Conservation (phyloP, 1,140 invertebrate genomes). For the Lycorma delicatula region DNA sequence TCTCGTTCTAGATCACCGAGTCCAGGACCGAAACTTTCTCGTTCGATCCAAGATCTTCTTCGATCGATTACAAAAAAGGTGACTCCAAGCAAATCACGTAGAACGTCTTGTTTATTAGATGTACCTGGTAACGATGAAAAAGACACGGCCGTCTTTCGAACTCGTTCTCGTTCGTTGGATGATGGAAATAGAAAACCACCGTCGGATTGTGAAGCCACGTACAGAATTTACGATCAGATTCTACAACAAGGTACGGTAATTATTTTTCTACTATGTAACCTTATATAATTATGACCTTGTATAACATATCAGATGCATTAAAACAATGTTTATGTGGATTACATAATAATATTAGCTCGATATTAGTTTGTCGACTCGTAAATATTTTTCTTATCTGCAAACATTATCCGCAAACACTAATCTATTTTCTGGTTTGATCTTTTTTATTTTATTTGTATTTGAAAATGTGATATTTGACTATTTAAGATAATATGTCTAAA, state of each 20-base stretch:
- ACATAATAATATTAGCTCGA: no score
- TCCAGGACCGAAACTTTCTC: constrained; percentile 7
- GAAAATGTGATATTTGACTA: no score
- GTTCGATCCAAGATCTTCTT: constrained; percentile 23
- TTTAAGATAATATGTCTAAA: no score
- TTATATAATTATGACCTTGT: no score
- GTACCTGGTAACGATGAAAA: constrained; percentile 34
- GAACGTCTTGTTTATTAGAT: constrained; percentile 23
- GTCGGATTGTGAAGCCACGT: constrained; percentile 67
- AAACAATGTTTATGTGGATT: no score
- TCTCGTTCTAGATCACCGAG: background rate
- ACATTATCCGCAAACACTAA: no score
- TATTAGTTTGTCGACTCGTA: no score
- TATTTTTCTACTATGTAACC: no score
- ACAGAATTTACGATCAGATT: constrained; percentile 70
- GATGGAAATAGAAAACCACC: constrained; percentile 42
- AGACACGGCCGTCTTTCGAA: constrained; percentile 52
- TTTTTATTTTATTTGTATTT: no score
- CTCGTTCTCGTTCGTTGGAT: constrained; percentile 66
- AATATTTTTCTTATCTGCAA: no score
- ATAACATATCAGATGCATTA: no score
- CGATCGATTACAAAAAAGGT: background rate
- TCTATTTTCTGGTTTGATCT: no score
- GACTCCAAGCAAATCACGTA: background rate
- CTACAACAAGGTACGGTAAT: constrained; percentile 68